phyloP scores from a whole-genome alignment of 2,113 vertebrate genomes.

The Dasypus novemcinctus region DNA sequence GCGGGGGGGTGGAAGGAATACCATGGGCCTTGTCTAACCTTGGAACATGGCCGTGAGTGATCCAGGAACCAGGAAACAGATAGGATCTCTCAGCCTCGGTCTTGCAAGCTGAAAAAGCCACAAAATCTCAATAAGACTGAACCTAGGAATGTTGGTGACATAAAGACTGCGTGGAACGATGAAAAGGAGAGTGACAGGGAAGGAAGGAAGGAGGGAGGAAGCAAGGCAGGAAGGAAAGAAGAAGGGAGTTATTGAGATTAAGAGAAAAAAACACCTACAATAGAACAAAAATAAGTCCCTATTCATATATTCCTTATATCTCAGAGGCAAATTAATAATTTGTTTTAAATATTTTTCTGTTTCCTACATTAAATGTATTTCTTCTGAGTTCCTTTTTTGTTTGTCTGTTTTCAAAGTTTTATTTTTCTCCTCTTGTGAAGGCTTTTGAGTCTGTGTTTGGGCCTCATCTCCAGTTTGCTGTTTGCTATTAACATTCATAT shows the following conservation, averaged over 20 bases:
- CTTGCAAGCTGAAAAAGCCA: neutral
- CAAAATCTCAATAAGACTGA: neutral
- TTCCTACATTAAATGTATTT: neutral
- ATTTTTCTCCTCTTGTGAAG: slow-evolving; percentile 87
- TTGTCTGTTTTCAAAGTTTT: neutral
- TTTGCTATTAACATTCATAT: slow-evolving; percentile 99
- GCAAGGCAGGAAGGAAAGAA: too few species aligned
- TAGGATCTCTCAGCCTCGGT: neutral
- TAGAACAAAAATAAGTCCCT: neutral
- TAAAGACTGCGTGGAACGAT: neutral
- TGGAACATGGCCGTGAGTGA: neutral
- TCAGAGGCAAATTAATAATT: neutral
- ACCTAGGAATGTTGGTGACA: neutral
- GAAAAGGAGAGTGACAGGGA: neutral
- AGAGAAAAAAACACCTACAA: neutral
- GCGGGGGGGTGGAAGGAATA: neutral
- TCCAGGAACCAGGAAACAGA: neutral
- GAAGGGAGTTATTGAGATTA: neutral
- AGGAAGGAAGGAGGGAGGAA: neutral
- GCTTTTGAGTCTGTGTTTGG: slow-evolving; percentile 97
- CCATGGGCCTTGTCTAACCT: neutral
- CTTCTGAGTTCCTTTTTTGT: neutral
- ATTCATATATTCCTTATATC: neutral
- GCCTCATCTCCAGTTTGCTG: slow-evolving; percentile 99
- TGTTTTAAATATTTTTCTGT: neutral